phyloP scores from a whole-genome alignment of 2,797 vertebrate genomes.

The Ptychobarbus kaznakovi region DNA sequence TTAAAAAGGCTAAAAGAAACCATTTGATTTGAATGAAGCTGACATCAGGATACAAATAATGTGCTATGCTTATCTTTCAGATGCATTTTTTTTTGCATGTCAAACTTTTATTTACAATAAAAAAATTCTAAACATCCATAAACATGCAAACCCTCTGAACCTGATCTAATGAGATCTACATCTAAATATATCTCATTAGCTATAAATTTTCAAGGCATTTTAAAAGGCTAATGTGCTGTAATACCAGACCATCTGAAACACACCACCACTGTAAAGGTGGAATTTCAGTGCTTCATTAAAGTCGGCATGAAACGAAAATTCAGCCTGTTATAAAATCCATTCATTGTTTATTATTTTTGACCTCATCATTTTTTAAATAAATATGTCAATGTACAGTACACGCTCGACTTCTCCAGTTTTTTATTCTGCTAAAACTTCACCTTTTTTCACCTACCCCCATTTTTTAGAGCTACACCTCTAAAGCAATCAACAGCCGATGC shows the following conservation, averaged over 20 bases:
- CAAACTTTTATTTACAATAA: conserved; percentile 16
- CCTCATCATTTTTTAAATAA: neutral
- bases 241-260: conserved; percentile 3
- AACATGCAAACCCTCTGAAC: conserved; percentile 28
- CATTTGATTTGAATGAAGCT: neutral
- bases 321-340: neutral
- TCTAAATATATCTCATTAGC: conserved; percentile 26
- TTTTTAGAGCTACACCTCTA: neutral
- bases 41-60: conserved; percentile 24
- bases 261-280: neutral
- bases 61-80: neutral
- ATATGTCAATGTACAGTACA: neutral
- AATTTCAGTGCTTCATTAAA: neutral
- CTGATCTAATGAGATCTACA: conserved; percentile 37
- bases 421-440: neutral
- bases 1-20: conserved; percentile 4
- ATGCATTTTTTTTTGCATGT: neutral
- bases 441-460: neutral
- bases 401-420: neutral
- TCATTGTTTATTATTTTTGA: neutral
- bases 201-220: neutral
- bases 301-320: neutral
- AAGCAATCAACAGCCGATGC: neutral
- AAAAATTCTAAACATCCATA: conserved; percentile 22
- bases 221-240: conserved; percentile 5